Base-by-base conservation (phyloP, 2,797 vertebrate species). In the Tragopan temminckii region DNA sequence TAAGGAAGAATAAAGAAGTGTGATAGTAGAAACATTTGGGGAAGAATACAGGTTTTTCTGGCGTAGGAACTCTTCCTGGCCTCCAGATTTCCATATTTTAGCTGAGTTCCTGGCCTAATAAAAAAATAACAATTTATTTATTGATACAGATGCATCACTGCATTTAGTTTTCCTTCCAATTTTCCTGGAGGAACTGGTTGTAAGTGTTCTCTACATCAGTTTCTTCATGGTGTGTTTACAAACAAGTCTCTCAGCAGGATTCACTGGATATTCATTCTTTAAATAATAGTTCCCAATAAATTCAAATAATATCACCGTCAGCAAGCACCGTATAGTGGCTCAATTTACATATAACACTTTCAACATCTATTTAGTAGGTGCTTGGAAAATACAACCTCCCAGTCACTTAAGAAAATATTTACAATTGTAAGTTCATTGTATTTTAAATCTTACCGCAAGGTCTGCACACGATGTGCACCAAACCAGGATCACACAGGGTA, bases 121-220 rank as follows among this genome's bases (percentile, higher is more conserved):
- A 11, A 40, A 55, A 13, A 50, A 7, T 23, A 3, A 24, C 2
- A 7, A 1, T 46, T 4, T 16, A 21, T 8, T 20, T 11, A n/a
- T 3, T 14, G 0, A 5, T 13, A 63, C 1, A 43, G 27, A 40
- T 10, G 1, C 1, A 78, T 64, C 31, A 36, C 10, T 64, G 63
- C 29, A 8, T 14, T 80, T 25, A 40, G 80, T 90, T 85, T 14
- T 16, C 1, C 20, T 45, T 48, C 21, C 15, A 25, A 21, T 72
- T 89, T 88, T 87, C 42, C 35, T 5, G 80, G 52, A 94, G 89
- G 68, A 94, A 62, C 80, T 55, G 16, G 6, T 38, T 78, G 55
- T n/a, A 74, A 55, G 10, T 3, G 13, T 55, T 68, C 70, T 76
- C 24, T 35, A 5, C 42, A 21, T 31, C 31, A 45, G 79, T 84